Evolutionary conservation across 1,140 invertebrate genomes (phyloP), one percentile per base, ranked within the genome.

Genomic region (Lepidurus arcticus): DNA sequence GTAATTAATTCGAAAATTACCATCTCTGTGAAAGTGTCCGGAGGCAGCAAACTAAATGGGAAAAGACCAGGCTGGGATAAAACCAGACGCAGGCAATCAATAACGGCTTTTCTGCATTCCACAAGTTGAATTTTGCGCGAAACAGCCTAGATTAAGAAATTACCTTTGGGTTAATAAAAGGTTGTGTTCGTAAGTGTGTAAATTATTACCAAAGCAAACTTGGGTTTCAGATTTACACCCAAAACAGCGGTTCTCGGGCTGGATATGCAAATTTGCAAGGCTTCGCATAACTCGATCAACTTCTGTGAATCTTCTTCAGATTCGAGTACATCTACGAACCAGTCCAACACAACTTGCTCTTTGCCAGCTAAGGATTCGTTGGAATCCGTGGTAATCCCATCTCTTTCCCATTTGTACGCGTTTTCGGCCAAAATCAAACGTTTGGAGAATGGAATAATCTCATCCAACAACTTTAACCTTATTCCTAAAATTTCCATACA

Each of bases 331-430:
- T 65, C 53, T 13, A 65, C 53, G 21, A 65, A 13, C 53, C 53
- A 65, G 13, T 65, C 53, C 4, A 65, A 21, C 13, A 65, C 13
- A 16, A 65, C 53, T 65, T 65, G 53, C 13, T 65, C 53, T 16
- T 65, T 65, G 4, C 53, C 53, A n/a, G 53, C 13, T 16, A 65
- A 65, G 21, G 53, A 65, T 65, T 65, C 53, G 13, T 16, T 65
- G 13, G 53, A 21, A 65, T 65, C 53, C 8, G 53, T 65, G 16
- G 53, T 21, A 21, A 65, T 65, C 6, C 53, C 53, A 65, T 65
- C 53, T 65, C 53, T 65, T 21, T 65, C 53, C 53, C 53, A 65
- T 65, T 65, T 65, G 53, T 65, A 65, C 16, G 53, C 53, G 21
- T 65, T 65, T 65, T 65, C n/a, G 13, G 53, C 53, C 53, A 65